phyloP scores from a whole-genome alignment of 1,140 invertebrate genomes.

The Drosophila ohnishii region DNA sequence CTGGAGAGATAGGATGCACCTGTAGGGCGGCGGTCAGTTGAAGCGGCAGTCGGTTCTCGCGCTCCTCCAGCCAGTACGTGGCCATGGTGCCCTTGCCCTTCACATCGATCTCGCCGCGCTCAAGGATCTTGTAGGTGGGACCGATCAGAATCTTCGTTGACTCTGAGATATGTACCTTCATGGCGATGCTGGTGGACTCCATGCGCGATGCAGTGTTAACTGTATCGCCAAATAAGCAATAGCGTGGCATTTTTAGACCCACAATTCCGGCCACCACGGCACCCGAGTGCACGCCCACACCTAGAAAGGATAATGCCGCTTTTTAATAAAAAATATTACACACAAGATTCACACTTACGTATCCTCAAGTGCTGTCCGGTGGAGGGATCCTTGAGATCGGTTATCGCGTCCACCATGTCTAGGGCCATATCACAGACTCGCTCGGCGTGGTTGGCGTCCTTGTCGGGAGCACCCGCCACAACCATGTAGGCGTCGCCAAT shows the following conservation, averaged over 20 bases:
- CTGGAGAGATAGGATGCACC: constrained; percentile 64
- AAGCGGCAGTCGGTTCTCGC: constrained; percentile 85
- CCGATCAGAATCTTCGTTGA: constrained; percentile 91
- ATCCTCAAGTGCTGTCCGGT: constrained; percentile 94
- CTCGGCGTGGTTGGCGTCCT: constrained; percentile 94
- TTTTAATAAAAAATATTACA: background rate
- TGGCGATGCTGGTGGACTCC: constrained; percentile 95
- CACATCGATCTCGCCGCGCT: constrained; percentile 92
- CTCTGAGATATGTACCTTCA: constrained; percentile 97
- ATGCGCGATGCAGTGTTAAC: constrained; percentile 96
- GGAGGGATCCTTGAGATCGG: constrained; percentile 94
- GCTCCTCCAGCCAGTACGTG: constrained; percentile 94
- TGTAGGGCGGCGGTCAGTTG: constrained; percentile 74
- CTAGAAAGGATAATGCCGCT: background rate
- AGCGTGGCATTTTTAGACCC: constrained; percentile 96
- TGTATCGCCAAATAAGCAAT: constrained; percentile 92
- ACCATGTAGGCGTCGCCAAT: constrained; percentile 99
- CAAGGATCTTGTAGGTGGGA: constrained; percentile 89
- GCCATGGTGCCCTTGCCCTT: constrained; percentile 96
- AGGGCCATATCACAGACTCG: constrained; percentile 98
- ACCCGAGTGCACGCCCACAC: constrained; percentile 94
- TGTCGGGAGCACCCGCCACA: constrained; percentile 96
- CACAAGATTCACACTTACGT: constrained; percentile 82
- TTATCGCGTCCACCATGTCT: constrained; percentile 97
- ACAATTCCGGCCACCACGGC: constrained; percentile 97